These are phyloP conservation scores for Mamestra configurata DNA, from an alignment of 1,140 invertebrate species.

Conservation along the genomic window DNA sequence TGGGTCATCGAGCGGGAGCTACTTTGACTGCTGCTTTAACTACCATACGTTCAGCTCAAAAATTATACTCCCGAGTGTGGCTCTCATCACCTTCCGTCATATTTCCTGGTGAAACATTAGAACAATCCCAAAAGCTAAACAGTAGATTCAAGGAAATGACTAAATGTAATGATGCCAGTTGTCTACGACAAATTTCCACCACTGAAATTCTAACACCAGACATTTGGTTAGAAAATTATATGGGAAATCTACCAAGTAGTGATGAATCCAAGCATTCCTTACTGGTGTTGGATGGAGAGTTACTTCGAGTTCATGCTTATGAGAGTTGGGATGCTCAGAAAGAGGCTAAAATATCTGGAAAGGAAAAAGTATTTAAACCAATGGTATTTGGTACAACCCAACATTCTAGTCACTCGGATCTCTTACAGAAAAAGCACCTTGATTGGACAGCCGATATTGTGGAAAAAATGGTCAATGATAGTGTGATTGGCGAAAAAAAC, in stretches of 20 bases:
- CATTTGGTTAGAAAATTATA: conserved; percentile 89
- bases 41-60: conserved; percentile 86
- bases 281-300: conserved; percentile 92
- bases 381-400: conserved; percentile 92
- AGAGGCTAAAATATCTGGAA: conserved; percentile 79
- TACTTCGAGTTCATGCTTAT: conserved; percentile 90
- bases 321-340: conserved; percentile 88
- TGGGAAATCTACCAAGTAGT: conserved; percentile 89
- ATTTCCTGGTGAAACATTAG: conserved; percentile 90
- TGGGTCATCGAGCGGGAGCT: conserved; percentile 94
- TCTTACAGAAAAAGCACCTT: conserved; percentile 88
- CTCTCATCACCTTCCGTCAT: conserved; percentile 92
- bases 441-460: conserved; percentile 90
- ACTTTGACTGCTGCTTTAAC: conserved; percentile 92
- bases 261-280: conserved; percentile 91
- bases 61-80: conserved; percentile 92
- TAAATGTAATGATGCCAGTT: conserved; percentile 88
- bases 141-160: conserved; percentile 89
- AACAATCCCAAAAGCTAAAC: conserved; percentile 89
- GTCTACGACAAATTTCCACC: conserved; percentile 89
- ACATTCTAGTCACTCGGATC: conserved; percentile 90
- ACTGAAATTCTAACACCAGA: conserved; percentile 91
- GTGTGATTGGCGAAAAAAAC: conserved; percentile 89
- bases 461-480: conserved; percentile 89
- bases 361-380: conserved; percentile 82